These are phyloP conservation scores for Diplodus puntazzo DNA, from an alignment of 2,797 vertebrate genomes.

Conservation along the genomic window DNA sequence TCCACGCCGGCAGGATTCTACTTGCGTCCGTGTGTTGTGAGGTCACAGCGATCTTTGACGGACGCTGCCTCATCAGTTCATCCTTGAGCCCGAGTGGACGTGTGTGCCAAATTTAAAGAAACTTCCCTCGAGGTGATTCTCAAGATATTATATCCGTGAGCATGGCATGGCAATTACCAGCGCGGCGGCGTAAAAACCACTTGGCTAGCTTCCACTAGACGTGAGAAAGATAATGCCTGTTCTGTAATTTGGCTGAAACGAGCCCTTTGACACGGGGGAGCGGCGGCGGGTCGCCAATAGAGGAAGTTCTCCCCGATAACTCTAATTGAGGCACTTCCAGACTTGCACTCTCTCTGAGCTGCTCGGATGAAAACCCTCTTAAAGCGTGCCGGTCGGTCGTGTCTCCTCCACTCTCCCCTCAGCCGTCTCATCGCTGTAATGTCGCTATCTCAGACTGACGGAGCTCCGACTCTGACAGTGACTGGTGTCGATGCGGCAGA, in stretches of 20 bases:
- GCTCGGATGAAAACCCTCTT: slow-evolving; percentile 33
- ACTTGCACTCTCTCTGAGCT: slow-evolving; percentile 24
- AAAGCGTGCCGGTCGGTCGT: slow-evolving; percentile 8
- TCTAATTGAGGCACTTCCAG: slow-evolving; percentile 25
- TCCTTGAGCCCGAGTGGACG: no score
- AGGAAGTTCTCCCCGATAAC: background rate
- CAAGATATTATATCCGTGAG: no score
- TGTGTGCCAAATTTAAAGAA: no score
- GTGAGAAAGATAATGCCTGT: background rate
- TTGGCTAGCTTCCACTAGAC: background rate
- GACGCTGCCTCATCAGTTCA: no score
- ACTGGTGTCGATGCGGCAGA: slow-evolving; percentile 18
- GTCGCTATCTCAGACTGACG: slow-evolving; percentile 33
- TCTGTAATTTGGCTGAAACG: background rate
- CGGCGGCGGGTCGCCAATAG: background rate
- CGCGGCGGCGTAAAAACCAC: no score
- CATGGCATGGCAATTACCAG: no score
- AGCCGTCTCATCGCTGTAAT: slow-evolving; percentile 9
- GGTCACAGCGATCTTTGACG: no score
- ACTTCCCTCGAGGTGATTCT: no score
- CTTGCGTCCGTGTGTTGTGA: no score
- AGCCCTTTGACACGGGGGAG: background rate
- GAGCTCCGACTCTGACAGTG: slow-evolving; percentile 25
- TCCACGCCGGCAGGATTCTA: no score
- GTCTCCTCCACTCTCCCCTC: slow-evolving; percentile 6